Base-by-base conservation (phyloP, 1,140 invertebrate species). In the Pissodes strobi region DNA sequence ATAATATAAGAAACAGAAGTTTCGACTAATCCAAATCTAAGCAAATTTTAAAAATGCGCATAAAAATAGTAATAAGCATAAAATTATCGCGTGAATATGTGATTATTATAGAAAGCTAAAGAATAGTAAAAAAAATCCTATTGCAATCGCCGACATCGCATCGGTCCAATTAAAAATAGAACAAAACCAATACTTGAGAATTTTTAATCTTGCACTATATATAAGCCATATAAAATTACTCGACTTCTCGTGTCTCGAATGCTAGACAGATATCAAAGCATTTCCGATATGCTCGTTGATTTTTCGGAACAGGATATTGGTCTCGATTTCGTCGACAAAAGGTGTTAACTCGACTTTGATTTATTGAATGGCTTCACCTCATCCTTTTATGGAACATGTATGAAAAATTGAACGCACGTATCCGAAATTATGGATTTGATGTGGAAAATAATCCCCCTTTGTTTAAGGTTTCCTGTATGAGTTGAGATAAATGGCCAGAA, bases 301-400 rank as follows among this genome's bases (percentile, higher is more conserved):
- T 65, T 64, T 66, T 59, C 62, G 52, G 63, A 66, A 52, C 67
- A 57, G 67, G 63, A 68, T 61, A 68, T 66, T 68, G 67, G 66
- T 55, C 66, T 68, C 61, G 23, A 65, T 65, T 68, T 66, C 58
- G 45, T 66, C 67, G 63, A 66, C 63, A 68, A 68, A 66, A 66
- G 67, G 67, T 68, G 67, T 62, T 68, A 68, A 64, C 43, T 43
- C 63, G 55, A 68, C 63, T 65, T 68, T 68, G 67, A 68, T 68
- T 68, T 68, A 68, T 68, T 65, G 63, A 57, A 62, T 61, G 63
- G 57, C 22, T 59, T 48, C 17, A 53, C 57, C 64, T 68, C 58
- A 58, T 61, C 56, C 45, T 59, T 68, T 68, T 64, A 52, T 61
- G 55, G 45, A 53, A 64, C 66, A 51, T 43, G 22, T 66, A 49